A percentile compares a stretch with the other conserved stretches of the same genome.
Evolutionary conservation across 2,888 invertebrate species (phyloP).

Genomic region (Hydraecia micacea): DNA sequence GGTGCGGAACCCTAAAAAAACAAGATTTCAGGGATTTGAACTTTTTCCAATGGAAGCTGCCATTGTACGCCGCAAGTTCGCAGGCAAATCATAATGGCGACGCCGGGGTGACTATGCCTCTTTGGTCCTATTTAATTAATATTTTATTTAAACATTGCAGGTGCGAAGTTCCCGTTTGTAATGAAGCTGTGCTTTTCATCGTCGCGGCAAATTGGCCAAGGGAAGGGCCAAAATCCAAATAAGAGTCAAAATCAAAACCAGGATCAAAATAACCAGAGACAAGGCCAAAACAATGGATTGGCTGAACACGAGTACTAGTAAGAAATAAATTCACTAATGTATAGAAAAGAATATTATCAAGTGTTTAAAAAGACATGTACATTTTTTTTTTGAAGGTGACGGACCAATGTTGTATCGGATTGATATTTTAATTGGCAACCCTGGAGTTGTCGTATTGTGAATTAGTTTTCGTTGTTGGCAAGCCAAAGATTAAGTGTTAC

Average conservation of each 20-base stretch:
- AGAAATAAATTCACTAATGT: slow-evolving; percentile 70
- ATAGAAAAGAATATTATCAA: slow-evolving; percentile 59
- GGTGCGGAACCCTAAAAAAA: no score
- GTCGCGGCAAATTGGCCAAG: slow-evolving; percentile 88
- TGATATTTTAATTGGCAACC: slow-evolving; percentile 69
- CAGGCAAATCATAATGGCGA: background rate
- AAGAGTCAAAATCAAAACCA: slow-evolving; percentile 69
- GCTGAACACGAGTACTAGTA: slow-evolving; percentile 87
- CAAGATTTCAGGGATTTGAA: background rate
- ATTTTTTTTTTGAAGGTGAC: slow-evolving; percentile 79
- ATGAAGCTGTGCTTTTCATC: slow-evolving; percentile 99
- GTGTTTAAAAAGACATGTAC: slow-evolving; percentile 85
- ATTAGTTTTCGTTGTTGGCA: slow-evolving; percentile 68
- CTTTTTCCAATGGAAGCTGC: background rate
- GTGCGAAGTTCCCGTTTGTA: slow-evolving; percentile 99
- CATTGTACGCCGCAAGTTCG: background rate
- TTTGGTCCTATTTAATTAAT: background rate
- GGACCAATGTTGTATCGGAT: slow-evolving; percentile 86
- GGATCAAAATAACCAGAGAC: slow-evolving; percentile 77
- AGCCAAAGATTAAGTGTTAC: slow-evolving; percentile 77
- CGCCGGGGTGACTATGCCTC: background rate
- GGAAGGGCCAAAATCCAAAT: slow-evolving; percentile 78
- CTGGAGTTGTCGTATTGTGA: slow-evolving; percentile 65
- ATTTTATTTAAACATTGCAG: slow-evolving; percentile 86
- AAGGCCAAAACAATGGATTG: slow-evolving; percentile 83